phyloP scores from a whole-genome alignment of 2,797 vertebrate species.

The Menidia menidia region DNA sequence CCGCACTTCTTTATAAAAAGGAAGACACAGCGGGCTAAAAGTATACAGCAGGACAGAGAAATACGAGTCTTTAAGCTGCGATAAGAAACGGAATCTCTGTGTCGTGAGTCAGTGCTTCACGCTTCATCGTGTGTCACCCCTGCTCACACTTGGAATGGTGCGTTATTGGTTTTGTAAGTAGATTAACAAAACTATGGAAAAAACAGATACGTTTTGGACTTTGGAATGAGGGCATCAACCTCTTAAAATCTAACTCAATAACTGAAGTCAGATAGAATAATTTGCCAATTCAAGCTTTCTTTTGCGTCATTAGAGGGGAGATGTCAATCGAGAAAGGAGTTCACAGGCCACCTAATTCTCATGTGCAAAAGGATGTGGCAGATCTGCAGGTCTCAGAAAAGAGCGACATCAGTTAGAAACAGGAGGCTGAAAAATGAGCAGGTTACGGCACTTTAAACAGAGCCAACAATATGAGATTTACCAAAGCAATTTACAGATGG shows the following conservation, averaged over 20 bases:
- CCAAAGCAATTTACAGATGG: neutral
- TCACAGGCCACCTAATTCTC: neutral
- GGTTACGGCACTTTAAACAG: neutral
- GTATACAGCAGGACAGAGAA: slow-evolving; percentile 4
- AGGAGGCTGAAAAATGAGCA: neutral
- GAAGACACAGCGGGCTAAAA: slow-evolving; percentile 9
- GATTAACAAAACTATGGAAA: neutral
- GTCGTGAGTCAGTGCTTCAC: neutral
- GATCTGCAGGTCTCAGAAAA: neutral
- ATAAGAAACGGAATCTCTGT: slow-evolving; percentile 14
- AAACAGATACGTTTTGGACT: neutral
- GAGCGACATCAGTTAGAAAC: neutral
- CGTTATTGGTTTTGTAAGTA: neutral
- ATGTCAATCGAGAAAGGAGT: neutral
- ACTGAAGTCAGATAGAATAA: neutral
- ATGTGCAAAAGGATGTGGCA: neutral
- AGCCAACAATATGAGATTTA: neutral
- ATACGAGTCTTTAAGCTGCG: slow-evolving; percentile 8
- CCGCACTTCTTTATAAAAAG: slow-evolving; percentile 71
- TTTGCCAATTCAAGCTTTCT: neutral
- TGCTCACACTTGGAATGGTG: neutral
- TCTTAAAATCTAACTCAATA: neutral
- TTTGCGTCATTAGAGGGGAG: neutral
- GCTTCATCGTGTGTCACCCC: neutral
- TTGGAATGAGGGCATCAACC: neutral